These are phyloP conservation scores for Eristalis intricaria DNA, from an alignment of 2,888 invertebrate species.

Conservation along the genomic window DNA sequence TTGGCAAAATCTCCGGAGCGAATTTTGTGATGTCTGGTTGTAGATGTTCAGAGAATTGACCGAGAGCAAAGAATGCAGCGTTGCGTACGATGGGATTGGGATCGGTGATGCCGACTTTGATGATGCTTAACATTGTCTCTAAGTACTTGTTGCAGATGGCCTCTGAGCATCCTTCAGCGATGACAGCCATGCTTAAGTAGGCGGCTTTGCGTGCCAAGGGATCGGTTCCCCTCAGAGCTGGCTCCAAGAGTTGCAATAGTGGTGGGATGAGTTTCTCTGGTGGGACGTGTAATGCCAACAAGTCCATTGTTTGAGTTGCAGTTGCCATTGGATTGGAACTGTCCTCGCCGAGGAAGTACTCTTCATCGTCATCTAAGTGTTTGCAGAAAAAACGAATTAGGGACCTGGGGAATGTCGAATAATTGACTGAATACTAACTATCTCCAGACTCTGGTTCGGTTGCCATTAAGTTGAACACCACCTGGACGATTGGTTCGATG, in stretches of 20 bases:
- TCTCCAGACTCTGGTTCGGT: conserved; percentile 84
- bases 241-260: conserved; percentile 86
- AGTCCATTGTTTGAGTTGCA: conserved; percentile 88
- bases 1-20: conserved; percentile 87
- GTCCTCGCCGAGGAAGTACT: conserved; percentile 86
- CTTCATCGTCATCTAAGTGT: conserved; percentile 83
- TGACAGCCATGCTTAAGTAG: conserved; percentile 87
- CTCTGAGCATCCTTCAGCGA: conserved; percentile 90
- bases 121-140: conserved; percentile 86
- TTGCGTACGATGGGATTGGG: conserved; percentile 85
- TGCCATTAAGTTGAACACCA: conserved; percentile 87
- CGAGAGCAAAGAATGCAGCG: conserved; percentile 89
- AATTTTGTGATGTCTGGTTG: conserved; percentile 90
- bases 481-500: conserved; percentile 86
- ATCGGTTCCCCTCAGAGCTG: conserved; percentile 84
- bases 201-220: conserved; percentile 87
- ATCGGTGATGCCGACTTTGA: conserved; percentile 87
- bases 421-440: conserved; percentile 82
- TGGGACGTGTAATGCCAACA: conserved; percentile 88
- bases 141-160: conserved; percentile 88
- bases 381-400: neutral
- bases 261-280: conserved; percentile 89
- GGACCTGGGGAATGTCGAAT: neutral
- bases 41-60: conserved; percentile 90
- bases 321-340: conserved; percentile 85